A percentile compares a stretch with the other conserved stretches of the same genome.
Evolutionary conservation across 2,113 vertebrate species (phyloP).

Genomic region (Laterallus jamaicensis): DNA sequence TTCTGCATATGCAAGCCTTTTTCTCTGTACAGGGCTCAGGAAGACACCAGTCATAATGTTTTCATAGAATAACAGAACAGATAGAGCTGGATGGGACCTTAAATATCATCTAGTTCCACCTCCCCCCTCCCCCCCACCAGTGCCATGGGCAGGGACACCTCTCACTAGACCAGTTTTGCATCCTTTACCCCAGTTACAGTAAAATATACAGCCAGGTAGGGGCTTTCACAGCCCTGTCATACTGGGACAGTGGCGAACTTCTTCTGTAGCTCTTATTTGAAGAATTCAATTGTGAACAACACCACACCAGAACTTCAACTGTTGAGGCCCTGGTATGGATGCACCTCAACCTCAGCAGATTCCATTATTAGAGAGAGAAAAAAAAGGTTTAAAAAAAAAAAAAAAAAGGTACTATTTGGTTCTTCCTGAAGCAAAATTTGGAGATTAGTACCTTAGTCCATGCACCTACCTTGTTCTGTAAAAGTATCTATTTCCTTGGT

Average conservation of each 20-base stretch:
- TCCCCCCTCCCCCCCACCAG: too few species aligned
- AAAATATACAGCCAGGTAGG: background rate
- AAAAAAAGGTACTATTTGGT: background rate
- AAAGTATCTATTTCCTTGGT: background rate
- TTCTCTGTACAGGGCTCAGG: background rate
- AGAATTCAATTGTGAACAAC: background rate
- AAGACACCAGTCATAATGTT: background rate
- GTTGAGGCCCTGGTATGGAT: background rate
- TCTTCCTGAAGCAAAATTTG: background rate
- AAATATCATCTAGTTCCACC: too few species aligned
- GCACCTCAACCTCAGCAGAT: background rate
- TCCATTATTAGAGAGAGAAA: background rate
- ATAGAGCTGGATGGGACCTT: too few species aligned
- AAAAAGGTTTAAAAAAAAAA: too few species aligned
- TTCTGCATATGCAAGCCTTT: background rate
- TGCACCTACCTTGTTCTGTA: background rate
- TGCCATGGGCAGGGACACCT: too few species aligned
- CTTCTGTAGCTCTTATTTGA: background rate
- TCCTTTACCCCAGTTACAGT: background rate
- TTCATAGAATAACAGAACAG: too few species aligned
- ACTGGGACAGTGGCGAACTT: background rate
- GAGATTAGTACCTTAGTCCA: background rate
- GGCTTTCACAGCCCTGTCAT: background rate
- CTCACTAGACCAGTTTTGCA: fast-evolving
- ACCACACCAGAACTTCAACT: background rate